Percentiles rank a stretch among this genome's conserved stretches.
Evolutionary conservation across 2,797 vertebrate species (phyloP).

Genomic region (Galago senegalensis): DNA sequence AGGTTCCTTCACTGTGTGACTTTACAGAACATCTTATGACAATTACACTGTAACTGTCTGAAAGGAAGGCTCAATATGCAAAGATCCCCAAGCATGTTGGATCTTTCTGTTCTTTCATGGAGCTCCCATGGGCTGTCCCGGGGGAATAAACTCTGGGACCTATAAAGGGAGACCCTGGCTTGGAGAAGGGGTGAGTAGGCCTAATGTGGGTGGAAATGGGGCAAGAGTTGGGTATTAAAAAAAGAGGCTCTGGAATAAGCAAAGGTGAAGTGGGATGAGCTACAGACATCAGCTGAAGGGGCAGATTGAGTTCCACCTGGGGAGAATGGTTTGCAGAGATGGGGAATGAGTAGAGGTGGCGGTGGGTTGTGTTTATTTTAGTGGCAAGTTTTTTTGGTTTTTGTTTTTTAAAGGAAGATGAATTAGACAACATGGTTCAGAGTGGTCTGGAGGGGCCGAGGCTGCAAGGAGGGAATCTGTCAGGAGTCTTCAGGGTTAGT

Average conservation of each 20-base stretch:
- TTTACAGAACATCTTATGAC: not conserved
- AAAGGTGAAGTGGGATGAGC: not conserved
- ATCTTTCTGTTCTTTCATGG: not conserved
- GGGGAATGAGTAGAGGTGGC: not conserved
- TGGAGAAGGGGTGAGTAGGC: not conserved
- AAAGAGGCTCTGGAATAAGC: not conserved
- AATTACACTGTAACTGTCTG: not conserved
- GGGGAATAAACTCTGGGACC: not conserved
- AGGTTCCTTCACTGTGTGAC: not conserved
- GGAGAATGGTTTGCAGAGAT: not conserved
- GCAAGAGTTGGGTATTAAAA: not conserved
- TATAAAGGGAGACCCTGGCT: not conserved
- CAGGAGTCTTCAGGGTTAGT: not conserved
- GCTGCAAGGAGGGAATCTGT: not conserved
- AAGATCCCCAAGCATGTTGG: not conserved
- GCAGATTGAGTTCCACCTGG: not conserved
- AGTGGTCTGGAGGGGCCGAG: not conserved
- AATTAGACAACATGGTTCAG: not conserved
- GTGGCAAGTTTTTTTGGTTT: not conserved
- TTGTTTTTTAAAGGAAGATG: not conserved
- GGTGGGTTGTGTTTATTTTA: not conserved
- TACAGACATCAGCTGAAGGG: not conserved
- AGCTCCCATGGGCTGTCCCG: too few species aligned
- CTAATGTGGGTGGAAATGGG: fast-evolving
- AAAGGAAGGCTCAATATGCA: not conserved